Percentiles rank a stretch among this genome's conserved stretches.
Conservation (phyloP, 92 coral and sea anemone species). For the Epizoanthus ramosus region DNA sequence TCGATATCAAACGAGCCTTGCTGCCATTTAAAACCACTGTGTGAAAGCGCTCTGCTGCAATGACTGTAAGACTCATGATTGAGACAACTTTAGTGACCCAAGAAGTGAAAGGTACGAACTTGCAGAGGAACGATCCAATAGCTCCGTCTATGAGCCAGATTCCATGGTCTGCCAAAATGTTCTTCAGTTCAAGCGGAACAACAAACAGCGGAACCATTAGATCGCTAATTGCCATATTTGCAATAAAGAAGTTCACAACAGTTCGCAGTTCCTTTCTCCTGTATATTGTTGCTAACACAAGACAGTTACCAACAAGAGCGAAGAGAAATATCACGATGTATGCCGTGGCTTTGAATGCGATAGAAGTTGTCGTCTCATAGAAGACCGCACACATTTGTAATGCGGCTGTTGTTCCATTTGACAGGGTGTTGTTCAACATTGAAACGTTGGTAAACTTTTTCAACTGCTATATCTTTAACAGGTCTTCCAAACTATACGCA, state of each 20-base stretch:
- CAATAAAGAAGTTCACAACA: slow-evolving; percentile 59
- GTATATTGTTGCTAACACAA: slow-evolving; percentile 46
- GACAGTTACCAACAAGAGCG: slow-evolving; percentile 65
- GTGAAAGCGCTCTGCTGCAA: slow-evolving; percentile 58
- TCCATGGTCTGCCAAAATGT: slow-evolving; percentile 15
- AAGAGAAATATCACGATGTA: slow-evolving; percentile 34
- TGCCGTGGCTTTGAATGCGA: slow-evolving; percentile 42
- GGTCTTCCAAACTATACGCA: too few species aligned
- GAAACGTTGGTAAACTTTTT: background rate
- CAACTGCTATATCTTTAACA: background rate
- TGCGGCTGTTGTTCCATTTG: background rate
- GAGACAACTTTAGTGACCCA: slow-evolving; percentile 57
- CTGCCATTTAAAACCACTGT: slow-evolving; percentile 45
- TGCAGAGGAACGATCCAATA: slow-evolving; percentile 55
- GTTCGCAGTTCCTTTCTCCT: slow-evolving; percentile 54
- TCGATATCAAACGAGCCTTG: slow-evolving; percentile 37
- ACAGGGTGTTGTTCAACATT: background rate
- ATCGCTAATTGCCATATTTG: slow-evolving; percentile 72
- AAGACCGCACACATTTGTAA: background rate
- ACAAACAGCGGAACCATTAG: slow-evolving; percentile 47
- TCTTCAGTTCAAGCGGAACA: slow-evolving; percentile 46
- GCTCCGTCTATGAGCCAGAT: slow-evolving; percentile 57
- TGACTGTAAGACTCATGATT: slow-evolving; percentile 41
- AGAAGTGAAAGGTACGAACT: slow-evolving; percentile 48
- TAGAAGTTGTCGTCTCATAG: background rate